A percentile compares a stretch with the other conserved stretches of the same genome.
Conservation (phyloP, 2,797 vertebrate species). For the Dicrostonyx torquatus region DNA sequence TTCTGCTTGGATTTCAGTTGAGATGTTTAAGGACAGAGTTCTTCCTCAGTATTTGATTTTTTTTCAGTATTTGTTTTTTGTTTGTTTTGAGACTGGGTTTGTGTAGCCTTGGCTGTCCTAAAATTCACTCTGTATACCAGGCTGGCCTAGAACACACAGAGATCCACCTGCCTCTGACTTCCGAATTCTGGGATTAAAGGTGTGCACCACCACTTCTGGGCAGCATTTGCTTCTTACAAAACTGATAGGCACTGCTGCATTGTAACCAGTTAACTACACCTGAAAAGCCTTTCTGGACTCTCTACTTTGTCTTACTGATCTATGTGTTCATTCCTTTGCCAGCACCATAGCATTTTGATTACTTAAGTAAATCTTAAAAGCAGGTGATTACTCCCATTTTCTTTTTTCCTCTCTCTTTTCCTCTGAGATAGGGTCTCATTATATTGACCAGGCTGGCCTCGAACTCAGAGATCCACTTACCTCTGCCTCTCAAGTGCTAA, state of each 20-base stretch:
- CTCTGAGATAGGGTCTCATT: not conserved
- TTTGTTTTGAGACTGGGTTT: not conserved
- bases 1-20: not conserved
- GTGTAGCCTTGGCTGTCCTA: not conserved
- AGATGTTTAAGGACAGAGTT: not conserved
- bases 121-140: too few species aligned
- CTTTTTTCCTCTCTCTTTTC: not conserved
- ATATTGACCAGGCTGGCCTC: too few species aligned
- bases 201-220: too few species aligned
- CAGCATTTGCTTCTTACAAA: not conserved
- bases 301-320: not conserved
- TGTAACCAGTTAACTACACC: slow-evolving; percentile 8
- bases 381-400: not conserved
- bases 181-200: too few species aligned
- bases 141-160: too few species aligned
- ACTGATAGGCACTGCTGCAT: not conserved
- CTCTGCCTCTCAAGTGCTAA: not conserved
- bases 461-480: not conserved
- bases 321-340: not conserved
- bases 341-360: slow-evolving; percentile 43
- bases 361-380: slow-evolving; percentile 42
- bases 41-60: not conserved
- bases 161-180: too few species aligned
- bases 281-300: slow-evolving; percentile 22
- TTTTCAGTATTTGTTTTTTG: not conserved